These are phyloP conservation scores for Drosophila anceps DNA, from an alignment of 2,888 invertebrate species.

Conservation along the genomic window DNA sequence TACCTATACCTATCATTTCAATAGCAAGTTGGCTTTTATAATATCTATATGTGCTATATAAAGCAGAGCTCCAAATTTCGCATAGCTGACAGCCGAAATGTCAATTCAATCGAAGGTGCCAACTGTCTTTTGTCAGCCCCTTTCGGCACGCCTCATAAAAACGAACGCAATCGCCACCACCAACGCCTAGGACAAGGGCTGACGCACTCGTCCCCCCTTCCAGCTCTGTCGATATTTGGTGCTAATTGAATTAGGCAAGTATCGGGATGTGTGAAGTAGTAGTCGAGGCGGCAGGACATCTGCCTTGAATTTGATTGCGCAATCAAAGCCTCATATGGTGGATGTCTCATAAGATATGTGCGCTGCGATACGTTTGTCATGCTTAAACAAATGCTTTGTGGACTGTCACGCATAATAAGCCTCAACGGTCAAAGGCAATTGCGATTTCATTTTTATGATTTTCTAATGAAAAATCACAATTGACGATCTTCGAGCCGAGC, in stretches of 20 bases:
- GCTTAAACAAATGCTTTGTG: slow-evolving; percentile 52
- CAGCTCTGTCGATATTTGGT: slow-evolving; percentile 27
- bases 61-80: slow-evolving; percentile 17
- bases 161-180: slow-evolving; percentile 21
- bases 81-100: slow-evolving; percentile 27
- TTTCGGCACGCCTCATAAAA: slow-evolving; percentile 75
- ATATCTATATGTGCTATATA: slow-evolving; percentile 49
- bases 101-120: slow-evolving; percentile 47
- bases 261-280: slow-evolving; percentile 38
- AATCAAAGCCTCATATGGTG: slow-evolving; percentile 35
- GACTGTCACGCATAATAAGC: slow-evolving; percentile 79
- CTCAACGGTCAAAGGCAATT: slow-evolving; percentile 40
- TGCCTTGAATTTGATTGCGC: slow-evolving; percentile 49
- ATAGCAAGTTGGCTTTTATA: slow-evolving; percentile 28
- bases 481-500: slow-evolving; percentile 55
- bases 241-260: slow-evolving; percentile 78
- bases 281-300: slow-evolving; percentile 44
- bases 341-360: slow-evolving; percentile 43
- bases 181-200: slow-evolving; percentile 14
- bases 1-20: slow-evolving; percentile 10
- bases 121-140: slow-evolving; percentile 40
- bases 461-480: slow-evolving; percentile 72
- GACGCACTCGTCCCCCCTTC: neutral
- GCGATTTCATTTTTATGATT: slow-evolving; percentile 75
- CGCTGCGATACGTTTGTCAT: slow-evolving; percentile 64